These are phyloP conservation scores for Fragum sueziense DNA, from an alignment of 2,888 invertebrate species.

Conservation along the genomic window DNA sequence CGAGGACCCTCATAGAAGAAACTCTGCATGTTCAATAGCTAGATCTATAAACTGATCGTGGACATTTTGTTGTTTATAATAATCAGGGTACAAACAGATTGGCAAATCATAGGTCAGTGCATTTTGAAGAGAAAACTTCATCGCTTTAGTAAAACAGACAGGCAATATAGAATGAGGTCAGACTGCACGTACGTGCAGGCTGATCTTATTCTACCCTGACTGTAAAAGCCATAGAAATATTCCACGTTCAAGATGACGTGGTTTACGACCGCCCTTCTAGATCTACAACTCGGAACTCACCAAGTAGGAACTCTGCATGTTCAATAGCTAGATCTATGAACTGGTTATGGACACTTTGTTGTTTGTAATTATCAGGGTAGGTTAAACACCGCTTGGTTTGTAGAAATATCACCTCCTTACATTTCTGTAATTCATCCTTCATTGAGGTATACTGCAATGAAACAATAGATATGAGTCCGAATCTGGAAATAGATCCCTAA, in stretches of 20 bases:
- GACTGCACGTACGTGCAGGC: no score
- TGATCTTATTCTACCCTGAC: no score
- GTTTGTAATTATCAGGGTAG: conserved; percentile 67
- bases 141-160: no score
- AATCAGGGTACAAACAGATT: conserved; percentile 70
- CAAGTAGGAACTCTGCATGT: conserved; percentile 57
- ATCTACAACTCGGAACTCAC: conserved; percentile 29
- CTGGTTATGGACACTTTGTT: conserved; percentile 68
- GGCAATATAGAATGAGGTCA: no score
- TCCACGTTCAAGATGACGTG: no score
- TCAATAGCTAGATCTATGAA: conserved; percentile 69
- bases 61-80: conserved; percentile 66
- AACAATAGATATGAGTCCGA: no score
- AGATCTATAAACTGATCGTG: conserved; percentile 70
- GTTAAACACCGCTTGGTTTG: conserved; percentile 73
- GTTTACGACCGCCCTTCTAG: no score
- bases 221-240: no score
- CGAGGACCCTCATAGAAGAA: conserved; percentile 46
- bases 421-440: conserved; percentile 54
- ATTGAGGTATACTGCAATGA: conserved; percentile 28
- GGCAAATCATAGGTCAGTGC: no score
- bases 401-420: conserved; percentile 70
- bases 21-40: conserved; percentile 64
- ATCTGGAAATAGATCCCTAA: no score
- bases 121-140: no score